These are phyloP conservation scores for Alexandromys fortis DNA, from an alignment of 2,113 vertebrate species.

Conservation along the genomic window DNA sequence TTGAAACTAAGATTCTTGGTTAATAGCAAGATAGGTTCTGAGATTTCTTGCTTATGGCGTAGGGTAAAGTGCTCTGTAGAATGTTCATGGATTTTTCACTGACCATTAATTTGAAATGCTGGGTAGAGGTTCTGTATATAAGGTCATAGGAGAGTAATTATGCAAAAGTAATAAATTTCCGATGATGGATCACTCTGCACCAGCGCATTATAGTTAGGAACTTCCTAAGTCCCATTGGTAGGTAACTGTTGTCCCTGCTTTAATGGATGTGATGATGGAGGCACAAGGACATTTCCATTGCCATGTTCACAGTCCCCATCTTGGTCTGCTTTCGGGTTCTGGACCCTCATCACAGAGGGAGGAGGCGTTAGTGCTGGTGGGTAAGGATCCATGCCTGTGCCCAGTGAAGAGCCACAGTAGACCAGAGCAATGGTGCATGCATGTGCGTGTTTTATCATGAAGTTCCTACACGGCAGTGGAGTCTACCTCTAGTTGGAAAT, in stretches of 20 bases:
- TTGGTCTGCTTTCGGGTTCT: background rate
- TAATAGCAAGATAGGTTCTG: background rate
- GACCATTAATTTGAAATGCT: background rate
- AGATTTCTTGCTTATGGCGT: background rate
- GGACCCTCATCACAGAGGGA: background rate
- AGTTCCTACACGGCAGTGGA: background rate
- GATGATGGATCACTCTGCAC: background rate
- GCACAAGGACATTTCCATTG: background rate
- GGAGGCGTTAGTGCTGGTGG: background rate
- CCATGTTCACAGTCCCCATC: background rate
- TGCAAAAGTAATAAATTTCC: background rate
- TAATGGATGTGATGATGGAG: background rate
- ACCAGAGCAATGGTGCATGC: background rate
- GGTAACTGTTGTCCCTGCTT: background rate
- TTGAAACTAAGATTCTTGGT: constrained; percentile 44
- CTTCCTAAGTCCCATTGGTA: background rate
- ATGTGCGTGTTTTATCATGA: background rate
- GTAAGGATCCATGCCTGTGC: background rate
- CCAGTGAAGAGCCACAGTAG: background rate
- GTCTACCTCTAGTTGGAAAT: background rate
- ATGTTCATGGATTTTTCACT: background rate
- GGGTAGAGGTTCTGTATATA: background rate
- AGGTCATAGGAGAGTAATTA: background rate
- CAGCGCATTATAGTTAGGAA: background rate
- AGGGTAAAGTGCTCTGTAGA: background rate